phyloP scores from a whole-genome alignment of 30 jellyfish, hydroid and myxozoan genomes.

The Nemopilema nomurai region DNA sequence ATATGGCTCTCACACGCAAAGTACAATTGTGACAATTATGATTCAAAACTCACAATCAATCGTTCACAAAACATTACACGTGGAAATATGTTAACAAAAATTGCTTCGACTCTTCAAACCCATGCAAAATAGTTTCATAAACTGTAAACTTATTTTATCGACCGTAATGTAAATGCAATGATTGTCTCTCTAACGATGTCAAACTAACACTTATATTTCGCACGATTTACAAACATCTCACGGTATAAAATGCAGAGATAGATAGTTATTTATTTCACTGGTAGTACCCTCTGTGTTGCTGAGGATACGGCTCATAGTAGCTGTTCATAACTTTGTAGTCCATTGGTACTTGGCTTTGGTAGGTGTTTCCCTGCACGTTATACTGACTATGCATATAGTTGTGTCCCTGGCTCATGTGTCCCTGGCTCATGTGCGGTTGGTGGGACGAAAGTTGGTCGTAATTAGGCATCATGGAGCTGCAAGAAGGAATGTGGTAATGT shows the following conservation, averaged over 20 bases:
- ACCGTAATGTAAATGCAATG: too few species aligned
- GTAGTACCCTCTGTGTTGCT: constrained; percentile 15
- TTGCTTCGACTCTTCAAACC: too few species aligned
- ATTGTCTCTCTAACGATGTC: not conserved
- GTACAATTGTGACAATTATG: too few species aligned
- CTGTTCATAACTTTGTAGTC: constrained; percentile 17
- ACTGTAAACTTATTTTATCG: too few species aligned
- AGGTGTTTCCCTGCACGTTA: not conserved
- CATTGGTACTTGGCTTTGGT: constrained; percentile 6
- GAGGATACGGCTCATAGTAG: constrained; percentile 22
- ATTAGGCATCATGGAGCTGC: constrained; percentile 15
- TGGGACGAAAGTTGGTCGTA: constrained; percentile 4
- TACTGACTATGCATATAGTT: constrained; percentile 2
- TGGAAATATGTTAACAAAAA: too few species aligned
- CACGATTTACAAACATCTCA: not conserved
- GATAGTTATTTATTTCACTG: constrained; percentile 1
- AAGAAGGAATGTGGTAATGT: constrained; percentile 39
- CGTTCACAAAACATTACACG: too few species aligned
- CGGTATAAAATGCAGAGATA: too few species aligned
- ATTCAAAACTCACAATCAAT: too few species aligned
- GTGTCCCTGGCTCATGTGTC: constrained; percentile 10
- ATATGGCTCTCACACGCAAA: too few species aligned
- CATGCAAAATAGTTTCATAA: too few species aligned
- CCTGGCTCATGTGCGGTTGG: constrained; percentile 2
- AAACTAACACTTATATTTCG: not conserved